Conservation (phyloP, 2,113 vertebrate genomes). For the Pao palembangensis region DNA sequence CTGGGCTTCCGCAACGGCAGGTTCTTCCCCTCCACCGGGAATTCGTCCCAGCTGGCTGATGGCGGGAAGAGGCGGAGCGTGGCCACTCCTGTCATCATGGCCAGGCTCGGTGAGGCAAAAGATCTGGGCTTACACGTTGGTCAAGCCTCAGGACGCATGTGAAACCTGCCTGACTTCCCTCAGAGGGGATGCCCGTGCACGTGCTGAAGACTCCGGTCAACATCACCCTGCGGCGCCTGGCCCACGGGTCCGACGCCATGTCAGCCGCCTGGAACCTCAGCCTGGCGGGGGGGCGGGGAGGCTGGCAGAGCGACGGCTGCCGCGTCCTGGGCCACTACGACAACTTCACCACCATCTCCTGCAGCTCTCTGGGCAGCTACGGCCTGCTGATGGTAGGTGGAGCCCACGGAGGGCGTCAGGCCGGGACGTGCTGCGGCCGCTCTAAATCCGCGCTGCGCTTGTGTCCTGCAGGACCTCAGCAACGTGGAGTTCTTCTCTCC, state of each 20-base stretch:
- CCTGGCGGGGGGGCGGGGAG: slow-evolving; percentile 85
- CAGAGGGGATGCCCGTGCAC: slow-evolving; percentile 80
- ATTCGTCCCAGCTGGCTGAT: slow-evolving; percentile 83
- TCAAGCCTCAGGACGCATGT: not conserved
- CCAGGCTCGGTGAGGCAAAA: slow-evolving; percentile 83
- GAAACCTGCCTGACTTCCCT: not conserved
- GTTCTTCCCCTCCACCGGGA: slow-evolving; percentile 92
- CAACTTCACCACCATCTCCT: slow-evolving; percentile 91
- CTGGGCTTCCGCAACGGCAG: slow-evolving; percentile 95
- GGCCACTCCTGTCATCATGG: slow-evolving; percentile 90
- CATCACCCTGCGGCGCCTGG: slow-evolving; percentile 84
- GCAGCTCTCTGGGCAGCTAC: slow-evolving; percentile 89
- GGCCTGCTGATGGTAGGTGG: slow-evolving; percentile 87
- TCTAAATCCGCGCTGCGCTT: not conserved
- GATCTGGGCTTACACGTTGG: not conserved
- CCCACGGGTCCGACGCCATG: slow-evolving; percentile 84
- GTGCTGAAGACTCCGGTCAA: slow-evolving; percentile 81
- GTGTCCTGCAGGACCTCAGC: slow-evolving; percentile 81
- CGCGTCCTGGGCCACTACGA: slow-evolving; percentile 84
- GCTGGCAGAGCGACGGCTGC: slow-evolving; percentile 91
- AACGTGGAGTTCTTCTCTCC: slow-evolving; percentile 77
- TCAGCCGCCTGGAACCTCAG: slow-evolving; percentile 92
- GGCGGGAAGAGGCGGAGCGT: slow-evolving; percentile 87
- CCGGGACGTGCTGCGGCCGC: not conserved
- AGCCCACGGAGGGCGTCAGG: too few species aligned